Conservation (phyloP, 1,140 invertebrate genomes). For the Lamellibrachia luymesi region DNA sequence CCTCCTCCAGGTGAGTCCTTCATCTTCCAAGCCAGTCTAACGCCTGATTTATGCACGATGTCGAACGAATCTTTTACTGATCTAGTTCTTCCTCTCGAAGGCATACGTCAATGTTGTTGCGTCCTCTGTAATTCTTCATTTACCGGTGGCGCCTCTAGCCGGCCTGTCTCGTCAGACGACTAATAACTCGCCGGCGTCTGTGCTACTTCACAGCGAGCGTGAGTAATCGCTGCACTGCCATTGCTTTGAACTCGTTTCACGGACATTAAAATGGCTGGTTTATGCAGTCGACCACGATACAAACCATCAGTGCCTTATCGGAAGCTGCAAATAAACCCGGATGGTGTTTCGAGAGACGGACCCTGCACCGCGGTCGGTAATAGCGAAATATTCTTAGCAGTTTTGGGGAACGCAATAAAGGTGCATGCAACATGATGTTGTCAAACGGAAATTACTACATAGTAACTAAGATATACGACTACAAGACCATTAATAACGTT, state of each 20-base stretch:
- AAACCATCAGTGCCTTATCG: background rate
- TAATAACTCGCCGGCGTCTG: background rate
- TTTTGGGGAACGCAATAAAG: background rate
- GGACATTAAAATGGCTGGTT: background rate
- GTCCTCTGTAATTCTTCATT: background rate
- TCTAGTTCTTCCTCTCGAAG: too few species aligned
- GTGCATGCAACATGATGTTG: background rate
- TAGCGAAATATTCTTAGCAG: background rate
- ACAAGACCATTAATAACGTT: background rate
- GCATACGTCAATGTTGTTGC: background rate
- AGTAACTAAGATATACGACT: background rate
- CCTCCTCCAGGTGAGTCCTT: too few species aligned
- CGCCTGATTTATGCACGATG: too few species aligned
- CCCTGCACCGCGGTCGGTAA: background rate
- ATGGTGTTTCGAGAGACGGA: background rate
- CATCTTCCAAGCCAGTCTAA: too few species aligned
- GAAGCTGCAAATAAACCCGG: too few species aligned
- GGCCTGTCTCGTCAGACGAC: background rate
- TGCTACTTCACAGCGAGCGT: background rate
- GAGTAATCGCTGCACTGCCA: too few species aligned
- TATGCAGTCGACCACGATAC: background rate
- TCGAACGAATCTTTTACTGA: too few species aligned
- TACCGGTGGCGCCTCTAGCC: background rate
- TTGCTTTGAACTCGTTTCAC: background rate
- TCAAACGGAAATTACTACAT: background rate